phyloP scores from a whole-genome alignment of 1,140 invertebrate genomes.

The Drosophila eugracilis region DNA sequence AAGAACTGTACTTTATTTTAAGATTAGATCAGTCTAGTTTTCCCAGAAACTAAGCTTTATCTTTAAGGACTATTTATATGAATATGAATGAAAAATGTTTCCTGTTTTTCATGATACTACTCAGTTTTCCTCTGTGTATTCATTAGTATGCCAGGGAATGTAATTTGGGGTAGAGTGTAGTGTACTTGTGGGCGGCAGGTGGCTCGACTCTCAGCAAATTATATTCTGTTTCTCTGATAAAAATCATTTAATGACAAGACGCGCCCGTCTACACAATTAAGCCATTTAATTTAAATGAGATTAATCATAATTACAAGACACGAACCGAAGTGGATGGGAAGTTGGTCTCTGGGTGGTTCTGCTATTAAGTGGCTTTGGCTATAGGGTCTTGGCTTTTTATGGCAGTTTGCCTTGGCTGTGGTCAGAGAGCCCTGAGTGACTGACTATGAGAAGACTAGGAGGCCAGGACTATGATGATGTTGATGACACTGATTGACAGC shows the following conservation, averaged over 20 bases:
- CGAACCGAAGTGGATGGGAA: constrained; percentile 21
- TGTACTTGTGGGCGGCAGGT: constrained; percentile 23
- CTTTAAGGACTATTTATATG: too few relatives aligned
- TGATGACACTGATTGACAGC: constrained; percentile 54
- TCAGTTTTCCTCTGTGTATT: constrained; percentile 3
- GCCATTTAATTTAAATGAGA: constrained; percentile 83
- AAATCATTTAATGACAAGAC: constrained; percentile 83
- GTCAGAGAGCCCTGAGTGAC: constrained; percentile 14
- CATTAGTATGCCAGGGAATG: constrained; percentile 35
- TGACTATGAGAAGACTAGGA: not conserved
- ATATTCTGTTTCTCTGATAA: constrained; percentile 75
- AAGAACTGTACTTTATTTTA: too few relatives aligned
- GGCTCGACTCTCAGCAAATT: constrained; percentile 51
- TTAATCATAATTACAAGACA: constrained; percentile 82
- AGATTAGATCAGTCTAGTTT: too few relatives aligned
- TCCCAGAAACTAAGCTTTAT: too few relatives aligned
- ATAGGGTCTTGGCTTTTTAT: constrained; percentile 41
- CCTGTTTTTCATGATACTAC: not conserved
- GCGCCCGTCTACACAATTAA: constrained; percentile 69
- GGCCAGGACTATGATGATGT: not conserved
- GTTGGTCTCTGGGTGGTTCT: constrained; percentile 6
- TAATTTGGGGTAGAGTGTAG: constrained; percentile 9
- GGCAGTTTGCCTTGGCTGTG: constrained; percentile 21
- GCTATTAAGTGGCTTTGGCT: constrained; percentile 28
- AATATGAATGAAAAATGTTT: too few relatives aligned